These are phyloP conservation scores for Neotoxoptera formosana DNA, from an alignment of 1,140 invertebrate species.

Conservation along the genomic window DNA sequence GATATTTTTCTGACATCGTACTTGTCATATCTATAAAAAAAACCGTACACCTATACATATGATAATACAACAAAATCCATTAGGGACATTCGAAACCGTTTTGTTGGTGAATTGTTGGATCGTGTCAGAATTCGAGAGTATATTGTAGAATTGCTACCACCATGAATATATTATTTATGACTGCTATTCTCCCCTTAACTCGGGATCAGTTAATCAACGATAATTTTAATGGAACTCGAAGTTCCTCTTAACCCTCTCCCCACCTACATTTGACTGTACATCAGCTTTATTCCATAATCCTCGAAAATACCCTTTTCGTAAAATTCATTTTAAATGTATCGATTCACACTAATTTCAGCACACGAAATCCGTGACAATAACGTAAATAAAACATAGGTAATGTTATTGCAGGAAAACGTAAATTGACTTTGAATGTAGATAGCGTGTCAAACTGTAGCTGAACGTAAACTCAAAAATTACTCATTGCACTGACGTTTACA, in stretches of 20 bases:
- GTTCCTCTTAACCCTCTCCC: not conserved
- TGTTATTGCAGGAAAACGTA: not conserved
- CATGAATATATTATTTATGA: conserved; percentile 48
- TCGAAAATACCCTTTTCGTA: conserved; percentile 14
- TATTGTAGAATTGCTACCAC: not conserved
- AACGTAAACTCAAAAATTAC: not conserved
- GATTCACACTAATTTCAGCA: not conserved
- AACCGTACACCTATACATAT: not conserved
- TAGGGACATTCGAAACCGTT: conserved; percentile 5
- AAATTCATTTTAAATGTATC: conserved; percentile 21
- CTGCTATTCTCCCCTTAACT: not conserved
- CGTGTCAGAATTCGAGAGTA: not conserved
- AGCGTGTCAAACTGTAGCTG: not conserved
- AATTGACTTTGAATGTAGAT: not conserved
- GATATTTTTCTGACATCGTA: not conserved
- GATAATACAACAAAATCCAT: not conserved
- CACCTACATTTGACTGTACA: not conserved
- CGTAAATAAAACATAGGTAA: not conserved
- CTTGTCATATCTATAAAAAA: not conserved
- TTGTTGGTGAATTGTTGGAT: conserved; percentile 15
- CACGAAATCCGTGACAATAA: not conserved
- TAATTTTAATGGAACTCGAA: conserved; percentile 48
- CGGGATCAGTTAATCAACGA: conserved; percentile 35
- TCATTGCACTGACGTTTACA: not conserved
- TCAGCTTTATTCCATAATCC: not conserved